A percentile compares a stretch with the other conserved stretches of the same genome.
Evolutionary conservation across 2,113 vertebrate genomes (phyloP).

Genomic region (Setophaga kirtlandii): DNA sequence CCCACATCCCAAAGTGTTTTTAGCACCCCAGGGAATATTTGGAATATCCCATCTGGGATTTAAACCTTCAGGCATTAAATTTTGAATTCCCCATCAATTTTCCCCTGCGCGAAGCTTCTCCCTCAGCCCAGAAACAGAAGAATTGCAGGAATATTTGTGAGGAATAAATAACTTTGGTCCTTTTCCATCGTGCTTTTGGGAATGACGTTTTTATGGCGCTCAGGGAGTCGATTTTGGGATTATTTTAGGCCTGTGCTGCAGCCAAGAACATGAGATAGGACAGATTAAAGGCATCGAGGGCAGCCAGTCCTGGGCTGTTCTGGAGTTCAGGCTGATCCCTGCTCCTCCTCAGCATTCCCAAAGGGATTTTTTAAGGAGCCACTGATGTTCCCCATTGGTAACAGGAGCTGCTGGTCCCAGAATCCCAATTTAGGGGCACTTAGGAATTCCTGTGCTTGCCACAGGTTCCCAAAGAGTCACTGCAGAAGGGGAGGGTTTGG

Average conservation of each 20-base stretch:
- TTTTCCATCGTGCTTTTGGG: not conserved
- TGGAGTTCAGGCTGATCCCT: not conserved
- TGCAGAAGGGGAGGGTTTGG: not conserved
- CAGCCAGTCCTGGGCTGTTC: not conserved
- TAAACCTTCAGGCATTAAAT: not conserved
- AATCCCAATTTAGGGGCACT: not conserved
- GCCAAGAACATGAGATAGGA: not conserved
- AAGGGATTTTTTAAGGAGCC: not conserved
- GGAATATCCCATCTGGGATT: rapidly evolving
- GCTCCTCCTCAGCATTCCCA: not conserved
- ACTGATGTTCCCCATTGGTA: rapidly evolving
- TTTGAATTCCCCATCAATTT: not conserved
- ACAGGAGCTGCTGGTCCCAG: not conserved
- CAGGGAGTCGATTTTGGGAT: not conserved
- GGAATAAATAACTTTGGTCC: not conserved
- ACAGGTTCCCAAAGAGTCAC: too few relatives aligned
- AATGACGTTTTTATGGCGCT: not conserved
- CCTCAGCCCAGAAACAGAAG: not conserved
- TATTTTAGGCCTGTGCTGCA: not conserved
- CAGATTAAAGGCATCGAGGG: not conserved
- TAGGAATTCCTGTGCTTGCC: not conserved
- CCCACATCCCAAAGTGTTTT: not conserved
- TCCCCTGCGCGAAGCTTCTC: not conserved
- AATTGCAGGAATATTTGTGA: not conserved
- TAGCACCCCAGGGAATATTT: not conserved